Percentiles rank a stretch among this genome's conserved stretches.
Conservation (phyloP, 2,797 vertebrate genomes). For the Phoxinus dragarum region DNA sequence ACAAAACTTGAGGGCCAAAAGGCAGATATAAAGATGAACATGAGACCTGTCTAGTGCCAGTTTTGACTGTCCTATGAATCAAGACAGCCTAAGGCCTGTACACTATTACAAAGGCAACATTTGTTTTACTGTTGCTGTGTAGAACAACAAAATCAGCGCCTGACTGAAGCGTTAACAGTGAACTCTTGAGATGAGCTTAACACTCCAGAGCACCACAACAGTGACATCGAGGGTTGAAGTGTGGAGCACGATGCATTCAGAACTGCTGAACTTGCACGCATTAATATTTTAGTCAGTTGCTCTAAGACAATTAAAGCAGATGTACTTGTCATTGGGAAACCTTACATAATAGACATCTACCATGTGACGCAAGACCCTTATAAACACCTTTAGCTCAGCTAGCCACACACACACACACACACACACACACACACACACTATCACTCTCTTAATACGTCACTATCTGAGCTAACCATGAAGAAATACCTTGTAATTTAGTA, state of each 20-base stretch:
- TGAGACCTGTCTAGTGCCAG: conserved; percentile 44
- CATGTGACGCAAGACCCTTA: conserved; percentile 24
- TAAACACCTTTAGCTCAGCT: conserved; percentile 16
- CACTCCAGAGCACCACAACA: conserved; percentile 11
- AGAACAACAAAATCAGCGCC: conserved; percentile 44
- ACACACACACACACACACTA: not conserved
- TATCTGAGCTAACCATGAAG: not conserved
- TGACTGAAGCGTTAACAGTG: conserved; percentile 36
- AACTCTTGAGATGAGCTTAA: conserved; percentile 2
- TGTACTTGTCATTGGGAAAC: not conserved
- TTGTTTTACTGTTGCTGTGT: conserved; percentile 46
- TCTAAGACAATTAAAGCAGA: not conserved
- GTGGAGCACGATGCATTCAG: not conserved
- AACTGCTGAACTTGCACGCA: conserved; percentile 3
- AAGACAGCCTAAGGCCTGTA: conserved; percentile 45
- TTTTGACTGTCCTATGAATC: conserved; percentile 40
- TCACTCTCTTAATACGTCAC: conserved; percentile 8
- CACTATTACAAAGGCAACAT: conserved; percentile 50
- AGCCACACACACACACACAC: not conserved
- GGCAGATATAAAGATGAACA: conserved; percentile 41
- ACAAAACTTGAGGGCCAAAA: not conserved
- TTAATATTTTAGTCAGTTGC: not conserved
- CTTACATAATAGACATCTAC: conserved; percentile 35
- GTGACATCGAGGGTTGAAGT: not conserved
- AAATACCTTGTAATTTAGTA: not conserved